Base-by-base conservation (phyloP, 53 echinoderm and acorn worm genomes). In the Mesocentrotus franciscanus region DNA sequence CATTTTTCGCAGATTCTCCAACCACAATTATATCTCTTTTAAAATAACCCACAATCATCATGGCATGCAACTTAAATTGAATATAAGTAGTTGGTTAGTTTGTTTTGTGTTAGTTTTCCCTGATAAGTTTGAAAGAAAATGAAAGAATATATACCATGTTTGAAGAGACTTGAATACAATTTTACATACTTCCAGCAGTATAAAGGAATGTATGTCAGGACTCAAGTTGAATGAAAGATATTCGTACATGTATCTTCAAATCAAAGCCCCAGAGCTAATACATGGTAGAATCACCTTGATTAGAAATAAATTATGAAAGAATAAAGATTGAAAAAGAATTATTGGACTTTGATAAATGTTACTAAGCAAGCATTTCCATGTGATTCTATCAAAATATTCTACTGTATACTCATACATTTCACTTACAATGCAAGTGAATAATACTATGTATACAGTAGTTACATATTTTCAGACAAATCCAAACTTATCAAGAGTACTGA, bases 111-210 rank as follows among this genome's bases (percentile, higher is more conserved):
- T 78, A 78, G 78, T 78, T 13, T 62, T 78, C 78, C 78, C 78
- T 78, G 78, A 78, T 13, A 5, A 0, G 33, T 2, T 33, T 78
- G 78, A 78, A 78, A 78, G 78, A 78, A 78, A 78, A 78, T 78
- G 78, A 78, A 78, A 78, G 78, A 14, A 78, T 12, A 78, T 12
- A 78, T 9, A 33, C 4, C 20, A 16, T 20, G 20, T 11, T 34
- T 78, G 78, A 78, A 78, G 32, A 78, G 14, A 78, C 78, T 78
- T 34, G 78, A 78, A 78, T 78, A 78, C 78, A 78, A 78, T 16
- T 76, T 75, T 8, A 87, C 26, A 87, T 26, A 56, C 56, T 56
- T 12, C 56, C 56, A 89, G 29, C 56, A 89, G 56, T 26, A 26
- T 1, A 78, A 5, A 78, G 78, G 78, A 78, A 78, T 78, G 78